Percentiles rank a stretch among this genome's conserved stretches.
These are phyloP conservation scores for Cricetomys ansorgei DNA, from an alignment of 2,113 vertebrate species.

Conservation along the genomic window DNA sequence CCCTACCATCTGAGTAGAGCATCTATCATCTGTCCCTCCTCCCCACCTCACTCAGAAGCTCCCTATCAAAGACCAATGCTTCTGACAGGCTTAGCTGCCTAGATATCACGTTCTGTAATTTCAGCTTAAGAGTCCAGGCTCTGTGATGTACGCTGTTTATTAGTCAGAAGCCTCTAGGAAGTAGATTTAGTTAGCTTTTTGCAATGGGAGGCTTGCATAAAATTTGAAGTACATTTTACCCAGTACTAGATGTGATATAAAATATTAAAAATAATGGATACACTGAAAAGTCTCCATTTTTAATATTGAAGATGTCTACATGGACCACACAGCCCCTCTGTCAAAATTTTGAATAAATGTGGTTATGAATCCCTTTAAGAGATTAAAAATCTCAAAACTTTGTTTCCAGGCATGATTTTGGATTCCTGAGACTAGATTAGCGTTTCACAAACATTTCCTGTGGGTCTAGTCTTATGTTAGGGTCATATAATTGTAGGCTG, in stretches of 20 bases:
- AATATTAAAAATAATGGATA: slow-evolving; percentile 50
- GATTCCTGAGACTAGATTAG: not conserved
- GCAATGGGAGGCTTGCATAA: slow-evolving; percentile 9
- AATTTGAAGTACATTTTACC: slow-evolving; percentile 64
- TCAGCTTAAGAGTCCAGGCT: slow-evolving; percentile 40
- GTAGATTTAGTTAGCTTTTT: slow-evolving; percentile 69
- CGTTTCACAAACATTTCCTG: slow-evolving; percentile 37
- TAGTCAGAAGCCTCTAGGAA: slow-evolving; percentile 33
- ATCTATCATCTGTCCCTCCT: not conserved
- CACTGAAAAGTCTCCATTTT: slow-evolving; percentile 22
- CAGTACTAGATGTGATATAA: not conserved
- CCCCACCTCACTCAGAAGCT: not conserved
- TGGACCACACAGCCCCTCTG: not conserved
- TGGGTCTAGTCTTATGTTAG: slow-evolving; percentile 9
- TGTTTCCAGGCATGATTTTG: slow-evolving; percentile 17
- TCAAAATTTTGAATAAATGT: slow-evolving; percentile 54
- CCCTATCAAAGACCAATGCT: not conserved
- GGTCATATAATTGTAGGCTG: slow-evolving; percentile 30
- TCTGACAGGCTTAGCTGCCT: not conserved
- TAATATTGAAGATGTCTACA: not conserved
- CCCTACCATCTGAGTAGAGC: not conserved
- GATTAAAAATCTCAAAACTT: slow-evolving; percentile 37
- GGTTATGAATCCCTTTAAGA: slow-evolving; percentile 63
- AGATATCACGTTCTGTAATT: slow-evolving; percentile 27
- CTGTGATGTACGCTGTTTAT: slow-evolving; percentile 19